Conservation (phyloP, 2,797 vertebrate genomes). For the Orestias chungarensis region DNA sequence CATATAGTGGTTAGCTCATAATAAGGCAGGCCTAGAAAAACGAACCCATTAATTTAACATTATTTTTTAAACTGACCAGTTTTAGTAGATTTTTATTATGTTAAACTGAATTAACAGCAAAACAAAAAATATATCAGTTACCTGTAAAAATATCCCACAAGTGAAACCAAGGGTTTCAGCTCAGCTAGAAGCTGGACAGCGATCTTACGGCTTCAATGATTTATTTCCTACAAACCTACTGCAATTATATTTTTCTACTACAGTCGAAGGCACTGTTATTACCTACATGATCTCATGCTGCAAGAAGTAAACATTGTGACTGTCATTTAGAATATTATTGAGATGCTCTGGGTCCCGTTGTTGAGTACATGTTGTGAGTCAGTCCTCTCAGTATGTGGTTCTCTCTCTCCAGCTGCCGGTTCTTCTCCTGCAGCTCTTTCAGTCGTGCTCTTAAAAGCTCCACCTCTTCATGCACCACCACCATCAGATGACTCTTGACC, state of each 20-base stretch:
- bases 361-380: conserved; percentile 39
- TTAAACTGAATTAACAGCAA: too few species aligned
- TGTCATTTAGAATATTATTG: background rate
- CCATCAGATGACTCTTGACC: conserved; percentile 87
- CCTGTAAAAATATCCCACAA: background rate
- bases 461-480: conserved; percentile 86
- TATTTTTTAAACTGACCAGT: background rate
- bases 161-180: background rate
- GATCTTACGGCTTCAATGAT: too few species aligned
- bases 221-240: background rate
- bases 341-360: background rate
- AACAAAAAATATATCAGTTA: background rate
- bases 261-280: background rate
- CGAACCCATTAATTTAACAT: background rate
- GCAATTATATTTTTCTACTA: background rate
- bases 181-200: background rate
- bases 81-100: background rate
- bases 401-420: conserved; percentile 83
- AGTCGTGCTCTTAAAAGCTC: conserved; percentile 85
- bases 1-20: too few species aligned
- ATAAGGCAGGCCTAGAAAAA: background rate
- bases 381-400: conserved; percentile 82
- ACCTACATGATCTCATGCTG: background rate
- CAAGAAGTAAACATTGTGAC: background rate
- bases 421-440: conserved; percentile 83